Percentiles rank a stretch among this genome's conserved stretches.
These are phyloP conservation scores for Actinopyga echinites DNA, from an alignment of 53 echinoderm and acorn worm species.

Conservation along the genomic window DNA sequence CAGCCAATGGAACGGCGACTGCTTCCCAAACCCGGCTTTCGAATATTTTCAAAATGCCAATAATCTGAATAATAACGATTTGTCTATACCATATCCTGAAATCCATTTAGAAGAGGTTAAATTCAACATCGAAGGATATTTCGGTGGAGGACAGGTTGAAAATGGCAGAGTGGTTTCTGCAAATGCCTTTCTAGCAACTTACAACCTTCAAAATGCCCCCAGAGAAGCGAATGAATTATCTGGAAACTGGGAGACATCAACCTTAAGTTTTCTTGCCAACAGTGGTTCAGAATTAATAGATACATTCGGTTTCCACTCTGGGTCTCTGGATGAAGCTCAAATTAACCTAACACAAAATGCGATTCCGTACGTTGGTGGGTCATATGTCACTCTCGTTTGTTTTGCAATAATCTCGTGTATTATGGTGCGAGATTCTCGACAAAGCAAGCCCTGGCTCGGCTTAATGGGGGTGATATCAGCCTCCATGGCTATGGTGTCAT, in stretches of 20 bases:
- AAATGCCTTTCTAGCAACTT: constrained; percentile 35
- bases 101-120: background rate
- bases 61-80: too few relatives aligned
- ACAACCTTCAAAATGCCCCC: constrained; percentile 39
- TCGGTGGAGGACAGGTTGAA: constrained; percentile 57
- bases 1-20: constrained; percentile 59
- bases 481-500: constrained; percentile 61
- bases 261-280: constrained; percentile 1
- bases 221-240: constrained; percentile 40
- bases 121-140: constrained; percentile 59
- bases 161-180: constrained; percentile 37
- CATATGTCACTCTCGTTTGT: constrained; percentile 58
- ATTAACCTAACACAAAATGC: constrained; percentile 57
- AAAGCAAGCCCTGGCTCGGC: constrained; percentile 63
- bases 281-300: constrained; percentile 51
- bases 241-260: constrained; percentile 61
- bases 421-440: constrained; percentile 69
- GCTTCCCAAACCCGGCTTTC: constrained; percentile 62
- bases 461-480: constrained; percentile 65
- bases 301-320: constrained; percentile 59
- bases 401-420: constrained; percentile 76
- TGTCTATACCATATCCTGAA: constrained; percentile 42
- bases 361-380: constrained; percentile 67
- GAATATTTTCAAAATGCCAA: background rate
- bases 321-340: constrained; percentile 70